phyloP scores from a whole-genome alignment of 2,888 invertebrate species.

The Epinotia nisella region DNA sequence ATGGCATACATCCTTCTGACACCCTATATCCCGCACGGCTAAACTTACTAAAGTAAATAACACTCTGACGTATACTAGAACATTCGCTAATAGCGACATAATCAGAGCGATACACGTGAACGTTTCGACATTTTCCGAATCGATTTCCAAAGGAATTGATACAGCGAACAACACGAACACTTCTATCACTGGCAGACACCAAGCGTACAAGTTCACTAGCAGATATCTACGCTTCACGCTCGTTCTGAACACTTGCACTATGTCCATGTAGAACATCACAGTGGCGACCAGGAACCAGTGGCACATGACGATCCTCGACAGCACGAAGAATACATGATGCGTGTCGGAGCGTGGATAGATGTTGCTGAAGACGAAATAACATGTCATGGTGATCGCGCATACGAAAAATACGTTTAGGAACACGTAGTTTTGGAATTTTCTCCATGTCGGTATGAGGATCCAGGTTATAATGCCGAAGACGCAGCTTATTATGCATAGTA shows the following conservation, averaged over 20 bases:
- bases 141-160: conserved; percentile 24
- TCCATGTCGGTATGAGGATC: conserved; percentile 34
- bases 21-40: conserved; percentile 18
- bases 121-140: conserved; percentile 16
- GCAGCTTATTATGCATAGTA: conserved; percentile 22
- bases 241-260: conserved; percentile 38
- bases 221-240: conserved; percentile 26
- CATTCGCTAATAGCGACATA: conserved; percentile 27
- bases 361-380: conserved; percentile 21
- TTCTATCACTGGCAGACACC: conserved; percentile 29
- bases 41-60: conserved; percentile 33
- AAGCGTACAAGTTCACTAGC: conserved; percentile 35
- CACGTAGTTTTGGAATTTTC: conserved; percentile 43
- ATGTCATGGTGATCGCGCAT: conserved; percentile 30
- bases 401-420: conserved; percentile 36
- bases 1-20: conserved; percentile 35
- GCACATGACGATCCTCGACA: conserved; percentile 32
- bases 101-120: conserved; percentile 29
- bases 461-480: conserved; percentile 31
- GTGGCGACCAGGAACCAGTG: conserved; percentile 39
- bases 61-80: conserved; percentile 24
- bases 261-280: conserved; percentile 42
- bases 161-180: conserved; percentile 29
- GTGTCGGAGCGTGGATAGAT: neutral
- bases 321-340: conserved; percentile 25